Conservation (phyloP, 1,140 invertebrate genomes). For the Tribolium madens region DNA sequence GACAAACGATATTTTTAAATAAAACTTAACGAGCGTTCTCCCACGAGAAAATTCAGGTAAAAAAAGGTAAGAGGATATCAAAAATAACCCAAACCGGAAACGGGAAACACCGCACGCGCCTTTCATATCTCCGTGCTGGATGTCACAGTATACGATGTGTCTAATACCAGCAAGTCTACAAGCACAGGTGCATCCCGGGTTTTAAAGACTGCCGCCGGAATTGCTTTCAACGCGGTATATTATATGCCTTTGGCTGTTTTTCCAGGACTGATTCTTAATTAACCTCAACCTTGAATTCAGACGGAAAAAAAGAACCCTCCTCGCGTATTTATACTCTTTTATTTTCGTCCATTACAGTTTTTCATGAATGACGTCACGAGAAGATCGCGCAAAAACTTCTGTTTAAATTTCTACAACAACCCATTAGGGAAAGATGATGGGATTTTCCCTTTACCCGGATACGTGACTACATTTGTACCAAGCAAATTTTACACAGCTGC, state of each 20-base stretch:
- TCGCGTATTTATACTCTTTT: neutral
- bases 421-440: conserved; percentile 13
- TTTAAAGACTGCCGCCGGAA: conserved; percentile 39
- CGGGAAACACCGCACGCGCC: conserved; percentile 47
- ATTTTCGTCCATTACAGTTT: neutral
- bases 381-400: neutral
- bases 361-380: neutral
- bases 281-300: conserved; percentile 32
- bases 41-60: conserved; percentile 32
- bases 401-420: conserved; percentile 15
- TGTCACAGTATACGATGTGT: conserved; percentile 38
- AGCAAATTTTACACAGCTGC: conserved; percentile 31
- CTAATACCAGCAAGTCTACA: conserved; percentile 36
- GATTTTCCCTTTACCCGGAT: conserved; percentile 31
- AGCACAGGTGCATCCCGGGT: conserved; percentile 43
- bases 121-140: conserved; percentile 43
- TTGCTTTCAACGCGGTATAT: conserved; percentile 28
- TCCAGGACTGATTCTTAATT: conserved; percentile 29
- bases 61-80: conserved; percentile 36
- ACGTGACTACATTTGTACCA: conserved; percentile 31
- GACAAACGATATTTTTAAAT: conserved; percentile 15
- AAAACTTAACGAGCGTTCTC: conserved; percentile 25
- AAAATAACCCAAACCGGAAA: conserved; percentile 49
- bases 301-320: neutral
- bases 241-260: conserved; percentile 31